These are phyloP conservation scores for Philypnodon macrostomus DNA, from an alignment of 2,797 vertebrate genomes.

Conservation along the genomic window DNA sequence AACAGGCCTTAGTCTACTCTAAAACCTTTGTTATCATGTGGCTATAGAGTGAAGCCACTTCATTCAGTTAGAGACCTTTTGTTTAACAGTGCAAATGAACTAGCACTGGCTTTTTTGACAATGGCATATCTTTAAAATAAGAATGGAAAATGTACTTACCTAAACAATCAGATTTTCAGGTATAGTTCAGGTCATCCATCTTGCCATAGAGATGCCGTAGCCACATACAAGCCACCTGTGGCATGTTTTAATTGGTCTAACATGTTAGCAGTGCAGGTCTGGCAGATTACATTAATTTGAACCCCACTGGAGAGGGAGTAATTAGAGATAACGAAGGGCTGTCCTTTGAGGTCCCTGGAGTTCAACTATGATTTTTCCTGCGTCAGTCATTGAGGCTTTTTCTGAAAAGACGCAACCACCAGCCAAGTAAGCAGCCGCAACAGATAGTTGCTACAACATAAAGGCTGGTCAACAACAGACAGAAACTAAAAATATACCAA, in stretches of 20 bases:
- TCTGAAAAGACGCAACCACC: conserved; percentile 37
- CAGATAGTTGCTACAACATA: conserved; percentile 48
- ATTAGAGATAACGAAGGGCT: conserved; percentile 81
- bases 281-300: conserved; percentile 73
- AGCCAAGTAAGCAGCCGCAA: conserved; percentile 21
- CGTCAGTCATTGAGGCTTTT: conserved; percentile 71
- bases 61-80: conserved; percentile 1
- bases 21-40: conserved; percentile 48
- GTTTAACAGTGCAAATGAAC: neutral
- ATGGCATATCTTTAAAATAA: neutral
- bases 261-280: conserved; percentile 51
- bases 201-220: conserved; percentile 56
- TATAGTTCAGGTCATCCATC: conserved; percentile 13
- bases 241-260: conserved; percentile 78
- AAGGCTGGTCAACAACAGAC: conserved; percentile 4
- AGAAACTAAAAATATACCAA: no score
- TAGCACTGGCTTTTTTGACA: neutral
- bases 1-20: conserved; percentile 54
- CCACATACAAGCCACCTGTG: conserved; percentile 32
- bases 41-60: conserved; percentile 7
- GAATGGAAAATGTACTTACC: neutral
- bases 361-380: conserved; percentile 54
- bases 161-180: conserved; percentile 11
- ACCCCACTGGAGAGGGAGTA: conserved; percentile 65
- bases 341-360: conserved; percentile 64